Evolutionary conservation across 2,888 invertebrate genomes (phyloP).

Genomic region (Machimus rusticus): DNA sequence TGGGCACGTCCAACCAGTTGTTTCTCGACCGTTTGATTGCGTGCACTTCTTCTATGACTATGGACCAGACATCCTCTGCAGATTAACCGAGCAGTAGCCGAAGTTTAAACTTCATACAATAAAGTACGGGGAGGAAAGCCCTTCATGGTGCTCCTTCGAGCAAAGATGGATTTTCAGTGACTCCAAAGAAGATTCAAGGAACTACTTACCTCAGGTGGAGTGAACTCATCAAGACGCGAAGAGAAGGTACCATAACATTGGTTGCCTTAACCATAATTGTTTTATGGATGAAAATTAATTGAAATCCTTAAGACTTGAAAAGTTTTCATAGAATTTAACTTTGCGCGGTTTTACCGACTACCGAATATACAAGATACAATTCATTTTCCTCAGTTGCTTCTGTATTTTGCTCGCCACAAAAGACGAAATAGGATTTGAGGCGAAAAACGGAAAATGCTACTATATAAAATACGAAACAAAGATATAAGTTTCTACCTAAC

Average conservation of each 20-base stretch:
- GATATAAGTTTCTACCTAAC: background rate
- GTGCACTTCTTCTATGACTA: background rate
- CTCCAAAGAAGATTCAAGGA: background rate
- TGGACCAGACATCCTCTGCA: background rate
- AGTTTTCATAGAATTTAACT: background rate
- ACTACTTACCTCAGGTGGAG: background rate
- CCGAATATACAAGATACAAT: background rate
- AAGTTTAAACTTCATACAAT: background rate
- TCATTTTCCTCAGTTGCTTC: background rate
- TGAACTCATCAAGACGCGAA: background rate
- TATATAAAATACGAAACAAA: background rate
- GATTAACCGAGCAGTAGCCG: background rate
- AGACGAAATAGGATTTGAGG: background rate
- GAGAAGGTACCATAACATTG: background rate
- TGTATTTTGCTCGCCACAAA: background rate
- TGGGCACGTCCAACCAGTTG: background rate
- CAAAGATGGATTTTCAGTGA: background rate
- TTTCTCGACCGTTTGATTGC: background rate
- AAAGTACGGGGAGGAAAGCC: background rate
- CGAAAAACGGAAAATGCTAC: background rate
- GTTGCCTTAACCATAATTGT: background rate
- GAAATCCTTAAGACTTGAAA: background rate
- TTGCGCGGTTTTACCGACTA: background rate
- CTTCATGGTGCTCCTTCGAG: background rate
- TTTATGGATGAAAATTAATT: constrained; percentile 14